A percentile compares a stretch with the other conserved stretches of the same genome.
Evolutionary conservation across 2,113 vertebrate species (phyloP).

Genomic region (Neotragus moschatus): DNA sequence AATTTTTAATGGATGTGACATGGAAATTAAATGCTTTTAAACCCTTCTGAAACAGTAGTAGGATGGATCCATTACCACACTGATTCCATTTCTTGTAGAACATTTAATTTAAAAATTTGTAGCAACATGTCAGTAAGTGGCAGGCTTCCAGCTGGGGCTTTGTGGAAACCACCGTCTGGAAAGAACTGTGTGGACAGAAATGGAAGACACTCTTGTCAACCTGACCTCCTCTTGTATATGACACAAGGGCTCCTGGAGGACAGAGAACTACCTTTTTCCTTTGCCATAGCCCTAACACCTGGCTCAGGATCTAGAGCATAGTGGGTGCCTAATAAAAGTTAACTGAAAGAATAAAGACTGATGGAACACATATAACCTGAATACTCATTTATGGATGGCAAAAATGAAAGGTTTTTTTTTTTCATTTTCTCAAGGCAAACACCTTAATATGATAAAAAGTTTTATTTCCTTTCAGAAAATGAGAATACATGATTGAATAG

Average conservation of each 20-base stretch:
- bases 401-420: too few species aligned
- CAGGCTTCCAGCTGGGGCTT: background rate
- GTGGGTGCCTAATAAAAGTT: too few species aligned
- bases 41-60: slow-evolving; percentile 38
- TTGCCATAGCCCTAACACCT: too few species aligned
- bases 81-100: slow-evolving; percentile 47
- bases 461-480: too few species aligned
- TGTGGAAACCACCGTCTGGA: background rate
- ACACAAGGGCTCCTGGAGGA: background rate
- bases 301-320: too few species aligned
- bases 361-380: too few species aligned
- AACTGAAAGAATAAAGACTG: too few species aligned
- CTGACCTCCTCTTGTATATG: background rate
- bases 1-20: slow-evolving; percentile 60
- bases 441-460: too few species aligned
- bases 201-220: background rate
- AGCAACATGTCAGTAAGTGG: background rate
- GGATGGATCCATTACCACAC: slow-evolving; percentile 1
- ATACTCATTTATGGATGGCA: too few species aligned
- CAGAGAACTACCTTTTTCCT: too few species aligned
- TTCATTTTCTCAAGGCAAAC: too few species aligned
- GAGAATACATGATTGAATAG: too few species aligned
- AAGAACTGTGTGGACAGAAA: background rate
- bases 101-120: slow-evolving; percentile 53
- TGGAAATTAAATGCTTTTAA: slow-evolving; percentile 61